These are phyloP conservation scores for Enhydra lutris DNA, from an alignment of 2,113 vertebrate genomes.

Conservation along the genomic window DNA sequence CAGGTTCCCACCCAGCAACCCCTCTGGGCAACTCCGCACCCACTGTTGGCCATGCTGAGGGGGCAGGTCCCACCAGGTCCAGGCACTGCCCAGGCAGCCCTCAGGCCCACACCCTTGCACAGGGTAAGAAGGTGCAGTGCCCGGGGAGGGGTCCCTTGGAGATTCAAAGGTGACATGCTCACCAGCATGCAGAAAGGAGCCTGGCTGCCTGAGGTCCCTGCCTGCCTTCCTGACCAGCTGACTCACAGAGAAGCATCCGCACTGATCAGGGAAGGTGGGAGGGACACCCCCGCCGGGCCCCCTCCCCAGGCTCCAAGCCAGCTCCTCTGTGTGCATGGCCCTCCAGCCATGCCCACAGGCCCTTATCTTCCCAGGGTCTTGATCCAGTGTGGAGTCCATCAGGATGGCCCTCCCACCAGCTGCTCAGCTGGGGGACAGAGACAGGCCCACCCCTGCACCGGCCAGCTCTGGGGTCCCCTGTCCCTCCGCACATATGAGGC, in stretches of 20 bases:
- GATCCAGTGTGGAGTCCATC: not conserved
- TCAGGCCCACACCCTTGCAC: not conserved
- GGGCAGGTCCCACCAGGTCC: fast-evolving
- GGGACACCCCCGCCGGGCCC: not conserved
- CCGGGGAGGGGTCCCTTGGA: not conserved
- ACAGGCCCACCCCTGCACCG: not conserved
- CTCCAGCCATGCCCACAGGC: not conserved
- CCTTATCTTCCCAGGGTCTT: not conserved
- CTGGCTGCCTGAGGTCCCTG: not conserved
- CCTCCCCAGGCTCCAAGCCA: fast-evolving
- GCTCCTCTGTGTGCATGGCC: not conserved
- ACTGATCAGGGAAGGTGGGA: not conserved
- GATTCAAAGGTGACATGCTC: fast-evolving
- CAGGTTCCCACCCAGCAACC: fast-evolving
- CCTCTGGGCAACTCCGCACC: not conserved
- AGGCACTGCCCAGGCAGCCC: not conserved
- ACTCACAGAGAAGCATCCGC: not conserved
- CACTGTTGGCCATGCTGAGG: fast-evolving
- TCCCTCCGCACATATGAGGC: fast-evolving
- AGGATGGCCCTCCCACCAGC: not conserved
- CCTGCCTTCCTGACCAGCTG: not conserved
- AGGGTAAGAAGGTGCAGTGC: not conserved
- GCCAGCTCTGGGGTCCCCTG: not conserved
- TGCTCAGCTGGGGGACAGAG: not conserved
- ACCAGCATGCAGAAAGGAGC: not conserved